These are phyloP conservation scores for Erynnis tages DNA, from an alignment of 2,888 invertebrate genomes.

Conservation along the genomic window DNA sequence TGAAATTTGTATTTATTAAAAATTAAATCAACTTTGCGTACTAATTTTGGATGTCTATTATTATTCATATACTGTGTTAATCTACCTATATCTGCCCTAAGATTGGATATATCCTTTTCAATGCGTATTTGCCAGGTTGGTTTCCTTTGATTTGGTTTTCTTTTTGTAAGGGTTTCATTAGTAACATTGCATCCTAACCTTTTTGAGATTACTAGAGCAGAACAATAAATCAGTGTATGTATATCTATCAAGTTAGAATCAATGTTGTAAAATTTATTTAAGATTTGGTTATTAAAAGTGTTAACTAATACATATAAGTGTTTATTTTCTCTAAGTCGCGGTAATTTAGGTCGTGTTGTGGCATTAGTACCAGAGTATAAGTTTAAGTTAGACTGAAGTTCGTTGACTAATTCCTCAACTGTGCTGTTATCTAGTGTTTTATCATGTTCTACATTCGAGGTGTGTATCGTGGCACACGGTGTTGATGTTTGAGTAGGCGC, in stretches of 20 bases:
- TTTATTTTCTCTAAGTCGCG: conserved; percentile 16
- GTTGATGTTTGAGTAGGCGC: too few species aligned
- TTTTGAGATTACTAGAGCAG: not conserved
- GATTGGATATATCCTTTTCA: not conserved
- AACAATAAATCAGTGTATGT: not conserved
- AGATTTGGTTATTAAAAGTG: conserved; percentile 20
- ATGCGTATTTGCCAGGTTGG: not conserved
- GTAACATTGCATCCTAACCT: not conserved
- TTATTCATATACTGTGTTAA: not conserved
- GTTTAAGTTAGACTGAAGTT: not conserved
- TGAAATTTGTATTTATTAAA: not conserved
- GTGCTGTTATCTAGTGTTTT: not conserved
- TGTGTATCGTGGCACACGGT: too few species aligned
- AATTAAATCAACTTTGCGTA: not conserved
- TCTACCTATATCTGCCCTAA: not conserved
- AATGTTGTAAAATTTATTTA: not conserved
- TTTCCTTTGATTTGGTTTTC: not conserved
- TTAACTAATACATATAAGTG: conserved; percentile 3
- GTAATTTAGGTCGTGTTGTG: conserved; percentile 23
- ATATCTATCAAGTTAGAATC: not conserved
- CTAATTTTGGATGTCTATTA: not conserved
- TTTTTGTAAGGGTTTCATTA: not conserved
- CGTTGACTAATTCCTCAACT: not conserved
- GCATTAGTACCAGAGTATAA: not conserved
- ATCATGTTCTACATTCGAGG: not conserved